Base-by-base conservation (phyloP, 2,113 vertebrate species). In the Phoxinus phoxinus region DNA sequence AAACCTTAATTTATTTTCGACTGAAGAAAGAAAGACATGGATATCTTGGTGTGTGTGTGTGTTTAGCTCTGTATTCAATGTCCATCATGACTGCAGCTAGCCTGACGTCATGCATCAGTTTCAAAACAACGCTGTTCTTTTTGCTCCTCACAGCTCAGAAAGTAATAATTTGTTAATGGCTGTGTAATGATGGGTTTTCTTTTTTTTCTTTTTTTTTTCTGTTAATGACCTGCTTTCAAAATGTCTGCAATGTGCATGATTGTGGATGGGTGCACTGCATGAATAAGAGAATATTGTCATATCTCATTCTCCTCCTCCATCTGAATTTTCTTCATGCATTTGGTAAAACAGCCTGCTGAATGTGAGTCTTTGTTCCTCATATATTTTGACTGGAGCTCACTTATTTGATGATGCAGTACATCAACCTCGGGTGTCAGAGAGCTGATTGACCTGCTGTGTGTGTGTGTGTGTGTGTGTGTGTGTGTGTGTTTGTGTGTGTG, bases 151-250 rank as follows among this genome's bases (percentile, higher is more conserved):
- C 48, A 56, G 76, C 65, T 85, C 69, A 75, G 9, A 81, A 63
- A 15, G 6, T 69, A 76, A 81, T 67, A 84, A 84, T 81, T 84
- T 77, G 30, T 84, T 80, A 84, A 84, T 84, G 82, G 19, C 82
- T 44, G 27, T 78, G 30, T 84, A 87, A 87, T 87, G 44, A 81
- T 61, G 30, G 1, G 30, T 63, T 79, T 80, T 9, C 12, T 87
- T 11, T 23, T 41, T 63, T 79, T 80, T 9, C 12, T 87, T 11
- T 23, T 51, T 6, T 53, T 63, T 81, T 87, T 84, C 73, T 44
- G n/a, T 67, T 81, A 75, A 84, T 87, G 15, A 75, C 53, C 32
- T 58, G 67, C 37, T 61, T 80, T 86, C 37, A 37, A 12, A 35
- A 35, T 37, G 27, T 78, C 8, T 67, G 74, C 46, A 41, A 1